A percentile compares a stretch with the other conserved stretches of the same genome.
Conservation (phyloP, 1,140 invertebrate species). For the Cydia fagiglandana region DNA sequence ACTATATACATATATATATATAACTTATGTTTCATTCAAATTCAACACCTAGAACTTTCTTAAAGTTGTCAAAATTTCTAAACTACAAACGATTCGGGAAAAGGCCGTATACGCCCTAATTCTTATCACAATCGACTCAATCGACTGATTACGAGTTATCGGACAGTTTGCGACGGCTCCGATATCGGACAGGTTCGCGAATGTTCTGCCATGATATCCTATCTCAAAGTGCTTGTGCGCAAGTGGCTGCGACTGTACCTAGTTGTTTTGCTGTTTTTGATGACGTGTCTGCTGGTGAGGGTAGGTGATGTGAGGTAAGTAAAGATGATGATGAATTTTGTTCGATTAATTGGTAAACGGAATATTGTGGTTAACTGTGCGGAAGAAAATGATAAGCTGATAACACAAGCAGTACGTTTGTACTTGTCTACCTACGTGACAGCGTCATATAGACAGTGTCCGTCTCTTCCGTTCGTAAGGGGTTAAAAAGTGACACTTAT, state of each 20-base stretch:
- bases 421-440: too few relatives aligned
- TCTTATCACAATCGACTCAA: neutral
- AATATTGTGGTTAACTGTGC: neutral
- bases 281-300: conserved; percentile 5
- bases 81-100: neutral
- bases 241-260: conserved; percentile 10
- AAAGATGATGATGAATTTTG: neutral
- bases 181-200: conserved; percentile 8
- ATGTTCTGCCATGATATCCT: conserved; percentile 14
- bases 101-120: neutral
- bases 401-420: neutral
- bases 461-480: too few relatives aligned
- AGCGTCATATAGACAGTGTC: too few relatives aligned
- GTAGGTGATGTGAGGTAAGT: conserved; percentile 10
- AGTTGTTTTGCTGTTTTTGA: conserved; percentile 5
- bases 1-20: too few relatives aligned
- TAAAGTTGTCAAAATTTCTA: neutral
- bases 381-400: neutral
- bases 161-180: neutral
- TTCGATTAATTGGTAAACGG: neutral
- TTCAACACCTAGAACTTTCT: neutral
- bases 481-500: too few relatives aligned
- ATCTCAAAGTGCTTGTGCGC: conserved; percentile 16
- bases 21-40: too few relatives aligned
- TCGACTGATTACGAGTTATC: neutral